Base-by-base conservation (phyloP, 2,797 vertebrate species). In the Dryobates pubescens region DNA sequence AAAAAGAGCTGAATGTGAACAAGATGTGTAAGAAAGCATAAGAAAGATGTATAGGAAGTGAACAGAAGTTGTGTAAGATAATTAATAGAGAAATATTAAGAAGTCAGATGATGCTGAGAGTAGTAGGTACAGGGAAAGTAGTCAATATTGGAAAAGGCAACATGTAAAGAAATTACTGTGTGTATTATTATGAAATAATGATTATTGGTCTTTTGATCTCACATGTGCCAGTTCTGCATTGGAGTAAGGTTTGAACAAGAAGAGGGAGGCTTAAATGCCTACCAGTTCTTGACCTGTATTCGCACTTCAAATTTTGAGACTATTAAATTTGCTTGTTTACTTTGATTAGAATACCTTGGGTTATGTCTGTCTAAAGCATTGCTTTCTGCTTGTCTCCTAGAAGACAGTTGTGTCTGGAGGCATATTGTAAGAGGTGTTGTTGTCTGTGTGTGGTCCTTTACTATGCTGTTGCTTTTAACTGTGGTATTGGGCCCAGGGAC, bases 341-440 rank as follows among this genome's bases (percentile, higher is more conserved):
- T 68, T 30, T 73, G 1, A 17, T 43, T 26, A 16, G 13, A 79
- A 57, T 45, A 38, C 22, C 29, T 86, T 61, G 30, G 1, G 2
- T 1, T 30, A 82, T 17, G 14, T 67, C 29, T 63, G 4, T 27
- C 23, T 18, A 57, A 34, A 61, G 3, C 10, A 26, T 20, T 64
- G 17, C 1, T 57, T 73, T 67, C 9, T 54, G 13, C 62, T 9
- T 68, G 29, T 45, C 9, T 86, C 27, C 24, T 27, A 9, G 4
- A 3, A n/a, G 19, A 10, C 8, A 51, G 7, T 15, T 68, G 15
- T 6, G 65, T 43, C 64, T 67, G 64, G 11, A 73, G 11, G 7
- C 1, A 9, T 34, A 10, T 6, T 73, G 8, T 34, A 72, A 43
- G 10, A 1, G 0, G 2, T 24, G 12, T 3, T 58, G 14, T 26